Percentiles rank a stretch among this genome's conserved stretches.
These are phyloP conservation scores for Myotis myotis DNA, from an alignment of 2,797 vertebrate genomes.

Conservation along the genomic window DNA sequence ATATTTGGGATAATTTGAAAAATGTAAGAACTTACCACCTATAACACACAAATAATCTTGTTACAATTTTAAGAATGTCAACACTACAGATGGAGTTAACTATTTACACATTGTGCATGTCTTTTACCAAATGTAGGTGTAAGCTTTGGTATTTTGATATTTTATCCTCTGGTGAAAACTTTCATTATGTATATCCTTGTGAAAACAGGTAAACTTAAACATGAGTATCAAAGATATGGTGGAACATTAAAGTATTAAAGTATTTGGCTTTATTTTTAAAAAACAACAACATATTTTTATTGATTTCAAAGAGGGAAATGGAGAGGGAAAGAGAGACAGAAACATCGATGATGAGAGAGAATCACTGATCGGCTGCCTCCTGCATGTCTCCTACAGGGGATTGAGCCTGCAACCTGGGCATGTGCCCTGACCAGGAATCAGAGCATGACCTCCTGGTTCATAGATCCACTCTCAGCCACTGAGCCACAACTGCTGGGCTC, in stretches of 20 bases:
- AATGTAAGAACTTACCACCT: neutral
- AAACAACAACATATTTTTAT: too few relatives aligned
- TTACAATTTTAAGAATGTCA: slow-evolving; percentile 38
- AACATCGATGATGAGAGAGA: too few relatives aligned
- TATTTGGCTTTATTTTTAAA: neutral
- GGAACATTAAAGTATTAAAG: neutral
- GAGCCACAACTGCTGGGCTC: too few relatives aligned
- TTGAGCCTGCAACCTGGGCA: too few relatives aligned
- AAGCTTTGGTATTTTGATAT: neutral
- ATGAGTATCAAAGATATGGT: neutral
- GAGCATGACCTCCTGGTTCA: too few relatives aligned
- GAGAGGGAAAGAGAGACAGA: too few relatives aligned
- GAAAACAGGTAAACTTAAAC: neutral
- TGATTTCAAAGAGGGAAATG: too few relatives aligned
- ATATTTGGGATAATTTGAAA: neutral
- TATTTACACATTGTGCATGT: neutral
- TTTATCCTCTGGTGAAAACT: neutral
- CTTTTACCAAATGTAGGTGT: slow-evolving; percentile 13
- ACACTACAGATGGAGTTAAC: neutral
- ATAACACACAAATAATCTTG: neutral
- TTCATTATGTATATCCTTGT: neutral
- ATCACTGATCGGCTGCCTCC: too few relatives aligned
- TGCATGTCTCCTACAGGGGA: too few relatives aligned
- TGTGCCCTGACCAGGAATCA: too few relatives aligned
- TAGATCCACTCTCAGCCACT: too few relatives aligned